These are phyloP conservation scores for Catonia carolina DNA, from an alignment of 2,888 invertebrate species.

Conservation along the genomic window DNA sequence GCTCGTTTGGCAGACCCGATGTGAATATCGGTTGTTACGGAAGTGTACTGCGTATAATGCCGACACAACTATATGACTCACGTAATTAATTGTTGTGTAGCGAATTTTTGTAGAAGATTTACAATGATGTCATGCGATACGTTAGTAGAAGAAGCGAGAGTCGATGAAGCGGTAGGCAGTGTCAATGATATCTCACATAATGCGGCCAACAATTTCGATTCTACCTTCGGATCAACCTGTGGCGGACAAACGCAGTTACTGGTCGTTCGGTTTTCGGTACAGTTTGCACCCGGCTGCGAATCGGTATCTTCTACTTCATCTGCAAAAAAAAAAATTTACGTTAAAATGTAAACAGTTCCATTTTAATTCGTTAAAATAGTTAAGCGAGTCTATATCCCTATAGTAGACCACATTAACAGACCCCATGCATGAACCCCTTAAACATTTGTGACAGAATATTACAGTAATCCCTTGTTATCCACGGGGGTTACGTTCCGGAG, in stretches of 20 bases:
- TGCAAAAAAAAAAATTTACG: slow-evolving; percentile 18
- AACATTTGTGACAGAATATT: no score
- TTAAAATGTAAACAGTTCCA: neutral
- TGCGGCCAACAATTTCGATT: slow-evolving; percentile 56
- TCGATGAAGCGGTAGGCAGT: slow-evolving; percentile 62
- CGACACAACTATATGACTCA: slow-evolving; percentile 39
- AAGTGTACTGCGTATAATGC: no score
- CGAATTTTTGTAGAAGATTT: slow-evolving; percentile 68
- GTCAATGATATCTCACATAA: slow-evolving; percentile 62
- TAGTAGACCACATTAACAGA: no score
- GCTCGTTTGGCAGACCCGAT: no score
- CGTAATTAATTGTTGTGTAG: slow-evolving; percentile 65
- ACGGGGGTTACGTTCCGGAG: no score
- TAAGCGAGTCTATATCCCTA: neutral
- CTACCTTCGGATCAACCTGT: slow-evolving; percentile 50
- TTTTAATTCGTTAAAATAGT: neutral
- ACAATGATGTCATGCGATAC: slow-evolving; percentile 57
- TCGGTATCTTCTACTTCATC: slow-evolving; percentile 31
- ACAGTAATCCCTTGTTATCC: no score
- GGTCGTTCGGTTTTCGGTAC: neutral
- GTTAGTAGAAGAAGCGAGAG: slow-evolving; percentile 52
- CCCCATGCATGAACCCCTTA: no score
- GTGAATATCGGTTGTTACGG: no score
- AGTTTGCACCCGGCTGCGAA: slow-evolving; percentile 9
- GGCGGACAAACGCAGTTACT: neutral